Percentiles rank a stretch among this genome's conserved stretches.
Evolutionary conservation across 2,797 vertebrate genomes (phyloP).

Genomic region (Diplodus sargus): DNA sequence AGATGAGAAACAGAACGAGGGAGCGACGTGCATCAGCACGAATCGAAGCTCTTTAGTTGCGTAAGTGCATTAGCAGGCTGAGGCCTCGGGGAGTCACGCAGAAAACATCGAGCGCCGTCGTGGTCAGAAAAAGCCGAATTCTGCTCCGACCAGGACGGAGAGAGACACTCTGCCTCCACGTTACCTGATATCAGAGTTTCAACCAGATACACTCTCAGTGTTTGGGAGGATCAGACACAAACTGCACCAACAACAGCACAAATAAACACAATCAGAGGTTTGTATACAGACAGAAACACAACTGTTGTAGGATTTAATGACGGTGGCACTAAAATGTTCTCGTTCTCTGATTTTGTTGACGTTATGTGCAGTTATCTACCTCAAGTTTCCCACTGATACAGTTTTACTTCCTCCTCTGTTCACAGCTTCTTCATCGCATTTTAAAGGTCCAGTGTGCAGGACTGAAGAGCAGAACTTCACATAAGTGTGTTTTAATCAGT

Average conservation of each 20-base stretch:
- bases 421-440: background rate
- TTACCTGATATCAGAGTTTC: too few species aligned
- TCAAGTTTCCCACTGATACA: background rate
- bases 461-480: too few species aligned
- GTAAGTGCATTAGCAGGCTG: conserved; percentile 61
- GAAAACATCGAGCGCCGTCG: background rate
- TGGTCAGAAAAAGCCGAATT: conserved; percentile 27
- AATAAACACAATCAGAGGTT: background rate
- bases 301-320: background rate
- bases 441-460: background rate
- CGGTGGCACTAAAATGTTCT: too few species aligned
- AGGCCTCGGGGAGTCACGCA: conserved; percentile 30
- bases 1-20: background rate
- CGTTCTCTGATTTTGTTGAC: background rate
- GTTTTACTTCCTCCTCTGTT: too few species aligned
- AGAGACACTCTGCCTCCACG: background rate
- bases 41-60: conserved; percentile 36
- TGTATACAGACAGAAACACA: background rate
- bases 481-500: too few species aligned
- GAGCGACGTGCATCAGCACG: conserved; percentile 1
- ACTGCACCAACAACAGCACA: background rate
- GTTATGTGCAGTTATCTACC: too few species aligned
- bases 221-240: background rate
- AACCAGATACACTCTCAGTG: background rate
- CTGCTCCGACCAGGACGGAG: background rate